Percentiles rank a stretch among this genome's conserved stretches.
These are phyloP conservation scores for Cataglyphis livida DNA, from an alignment of 2,888 invertebrate species.

Conservation along the genomic window DNA sequence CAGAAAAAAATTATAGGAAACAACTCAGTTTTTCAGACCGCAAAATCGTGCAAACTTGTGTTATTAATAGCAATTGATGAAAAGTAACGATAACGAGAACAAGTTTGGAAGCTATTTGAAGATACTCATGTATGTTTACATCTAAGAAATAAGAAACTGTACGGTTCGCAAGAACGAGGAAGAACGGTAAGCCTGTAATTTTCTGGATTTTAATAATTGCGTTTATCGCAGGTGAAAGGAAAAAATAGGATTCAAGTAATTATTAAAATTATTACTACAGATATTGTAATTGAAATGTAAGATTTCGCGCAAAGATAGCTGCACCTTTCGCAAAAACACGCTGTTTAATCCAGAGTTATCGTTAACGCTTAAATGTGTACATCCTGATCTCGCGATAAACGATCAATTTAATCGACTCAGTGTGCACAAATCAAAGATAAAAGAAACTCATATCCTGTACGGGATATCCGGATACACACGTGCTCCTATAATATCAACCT, in stretches of 20 bases:
- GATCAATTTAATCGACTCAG: not conserved
- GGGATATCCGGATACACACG: not conserved
- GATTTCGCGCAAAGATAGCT: not conserved
- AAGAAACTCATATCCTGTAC: not conserved
- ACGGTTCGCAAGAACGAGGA: not conserved
- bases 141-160: not conserved
- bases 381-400: conserved; percentile 5
- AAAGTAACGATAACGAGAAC: not conserved
- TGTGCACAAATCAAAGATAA: not conserved
- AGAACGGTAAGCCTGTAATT: not conserved
- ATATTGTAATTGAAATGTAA: conserved; percentile 3
- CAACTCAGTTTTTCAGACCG: too few species aligned
- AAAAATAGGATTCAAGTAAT: not conserved
- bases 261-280: not conserved
- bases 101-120: not conserved
- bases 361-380: not conserved
- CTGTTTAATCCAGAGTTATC: conserved; percentile 8
- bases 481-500: not conserved
- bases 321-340: not conserved
- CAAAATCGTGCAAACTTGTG: too few species aligned
- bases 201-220: conserved; percentile 9
- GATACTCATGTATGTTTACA: not conserved
- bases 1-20: too few species aligned
- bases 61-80: not conserved
- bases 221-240: not conserved